Base-by-base conservation (phyloP, 2,888 invertebrate genomes). In the Eupithecia insigniata region DNA sequence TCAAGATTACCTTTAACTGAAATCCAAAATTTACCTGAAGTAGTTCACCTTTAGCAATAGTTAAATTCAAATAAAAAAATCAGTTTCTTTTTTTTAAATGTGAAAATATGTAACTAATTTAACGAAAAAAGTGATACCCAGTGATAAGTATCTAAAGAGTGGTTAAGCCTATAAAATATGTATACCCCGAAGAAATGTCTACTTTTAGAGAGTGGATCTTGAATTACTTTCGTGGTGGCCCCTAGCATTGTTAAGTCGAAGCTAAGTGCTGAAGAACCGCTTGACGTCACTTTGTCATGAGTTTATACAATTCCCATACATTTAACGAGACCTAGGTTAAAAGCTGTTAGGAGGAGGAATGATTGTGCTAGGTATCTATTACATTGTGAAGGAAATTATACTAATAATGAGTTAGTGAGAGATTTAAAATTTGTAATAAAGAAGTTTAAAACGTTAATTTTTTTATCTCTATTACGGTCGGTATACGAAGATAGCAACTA, bases 311-410 rank as follows among this genome's bases (percentile, higher is more conserved):
- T 58, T 68, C 71, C 71, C 71, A 71, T 67, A 74, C 71, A 74
- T 69, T 55, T 74, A 74, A 67, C 64, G 60, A 61, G 68, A 70
- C 69, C 65, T 70, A 81, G 81, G 83, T 84, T 83, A 87, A 83
- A 88, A 91, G 92, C 91, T 86, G 89, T 91, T 92, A 90, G 89
- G 83, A 91, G 87, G 82, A 71, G 85, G 78, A 82, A 79, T 91
- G 92, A 91, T 89, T 91, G 93, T 93, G 93, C 93, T 90, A 92
- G 88, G 85, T 86, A 84, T 78, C 85, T 80, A 82, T 79, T 78
- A 80, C 76, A 85, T 88, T 85, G 92, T 92, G 92, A 92, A 92
- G 91, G 89, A 90, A 88, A 86, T 87, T 86, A 83, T 81, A 85
- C 83, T 79, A 77, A 71, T 69, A 67, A 69, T 77, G 71, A 71